A percentile compares a stretch with the other conserved stretches of the same genome.
phyloP scores from a whole-genome alignment of 2,888 invertebrate genomes.

The Papilio gigon region DNA sequence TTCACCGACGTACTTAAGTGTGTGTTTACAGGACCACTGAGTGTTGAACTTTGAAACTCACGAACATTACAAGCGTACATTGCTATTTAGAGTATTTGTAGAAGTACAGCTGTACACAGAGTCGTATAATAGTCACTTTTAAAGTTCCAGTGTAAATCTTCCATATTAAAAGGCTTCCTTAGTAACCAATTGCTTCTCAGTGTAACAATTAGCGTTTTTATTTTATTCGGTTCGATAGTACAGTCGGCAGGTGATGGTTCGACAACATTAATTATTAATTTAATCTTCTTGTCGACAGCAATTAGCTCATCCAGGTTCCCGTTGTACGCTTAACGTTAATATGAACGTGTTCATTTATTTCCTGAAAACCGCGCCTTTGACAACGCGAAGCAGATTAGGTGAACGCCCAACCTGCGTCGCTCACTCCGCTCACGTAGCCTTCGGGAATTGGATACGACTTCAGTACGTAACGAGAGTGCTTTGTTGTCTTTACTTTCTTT shows the following conservation, averaged over 20 bases:
- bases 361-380: background rate
- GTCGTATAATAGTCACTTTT: no score
- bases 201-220: no score
- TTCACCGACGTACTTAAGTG: background rate
- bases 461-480: background rate
- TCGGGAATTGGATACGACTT: conserved; percentile 28
- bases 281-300: no score
- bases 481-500: conserved; percentile 3
- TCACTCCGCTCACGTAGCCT: conserved; percentile 18
- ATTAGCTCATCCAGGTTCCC: no score
- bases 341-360: background rate
- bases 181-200: no score
- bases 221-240: no score
- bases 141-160: no score
- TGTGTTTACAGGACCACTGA: background rate
- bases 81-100: background rate
- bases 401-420: conserved; percentile 4
- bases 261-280: no score
- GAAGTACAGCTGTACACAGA: no score
- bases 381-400: conserved; percentile 2
- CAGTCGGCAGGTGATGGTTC: no score
- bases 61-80: background rate
- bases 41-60: background rate
- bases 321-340: no score
- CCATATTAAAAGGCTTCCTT: no score